Conservation (phyloP, 2,888 invertebrate genomes). For the Lymantria monacha region DNA sequence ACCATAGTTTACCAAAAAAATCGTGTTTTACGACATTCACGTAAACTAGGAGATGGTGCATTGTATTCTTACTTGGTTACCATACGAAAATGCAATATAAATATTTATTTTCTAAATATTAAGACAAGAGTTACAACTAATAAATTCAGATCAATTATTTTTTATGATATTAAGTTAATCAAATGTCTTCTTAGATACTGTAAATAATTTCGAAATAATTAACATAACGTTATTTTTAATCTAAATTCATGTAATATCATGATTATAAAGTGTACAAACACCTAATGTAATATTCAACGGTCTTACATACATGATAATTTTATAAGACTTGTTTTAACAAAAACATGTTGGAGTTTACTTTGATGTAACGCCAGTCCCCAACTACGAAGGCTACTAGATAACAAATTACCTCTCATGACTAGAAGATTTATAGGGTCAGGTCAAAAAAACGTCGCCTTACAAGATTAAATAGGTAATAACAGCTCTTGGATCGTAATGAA, state of each 20-base stretch:
- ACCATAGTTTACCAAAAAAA: no score
- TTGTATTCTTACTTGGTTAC: no score
- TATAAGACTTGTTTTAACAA: constrained; percentile 6
- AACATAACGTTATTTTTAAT: no score
- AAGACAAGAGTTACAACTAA: no score
- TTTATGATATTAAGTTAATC: no score
- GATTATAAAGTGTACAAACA: not conserved
- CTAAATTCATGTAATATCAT: not conserved
- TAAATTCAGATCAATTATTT: no score
- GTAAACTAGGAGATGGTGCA: no score
- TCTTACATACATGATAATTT: not conserved
- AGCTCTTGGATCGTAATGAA: not conserved
- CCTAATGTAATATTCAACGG: not conserved
- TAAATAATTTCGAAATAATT: no score
- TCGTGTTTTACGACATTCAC: no score
- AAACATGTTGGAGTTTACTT: constrained; percentile 9
- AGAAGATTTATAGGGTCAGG: constrained; percentile 10
- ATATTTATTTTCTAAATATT: no score
- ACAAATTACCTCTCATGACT: constrained; percentile 12
- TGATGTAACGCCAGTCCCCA: constrained; percentile 3
- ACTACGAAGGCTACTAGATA: constrained; percentile 5
- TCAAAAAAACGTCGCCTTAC: not conserved
- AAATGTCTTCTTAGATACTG: no score
- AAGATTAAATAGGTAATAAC: constrained; percentile 6
- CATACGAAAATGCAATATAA: no score